Percentiles rank a stretch among this genome's conserved stretches.
phyloP scores from a whole-genome alignment of 92 coral and sea anemone genomes.

The Palythoa grandiflora region DNA sequence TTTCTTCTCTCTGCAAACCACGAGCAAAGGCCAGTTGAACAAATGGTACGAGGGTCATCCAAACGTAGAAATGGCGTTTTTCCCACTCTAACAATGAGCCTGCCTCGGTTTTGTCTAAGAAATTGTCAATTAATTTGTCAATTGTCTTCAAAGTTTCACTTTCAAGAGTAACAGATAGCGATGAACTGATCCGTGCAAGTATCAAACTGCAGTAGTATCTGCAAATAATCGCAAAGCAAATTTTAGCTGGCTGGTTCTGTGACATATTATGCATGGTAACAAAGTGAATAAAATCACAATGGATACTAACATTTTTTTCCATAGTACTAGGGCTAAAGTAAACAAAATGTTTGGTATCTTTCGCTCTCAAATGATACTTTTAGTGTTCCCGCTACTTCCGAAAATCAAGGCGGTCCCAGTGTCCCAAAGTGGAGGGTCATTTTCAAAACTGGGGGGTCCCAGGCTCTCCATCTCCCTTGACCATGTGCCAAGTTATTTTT shows the following conservation, averaged over 20 bases:
- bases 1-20: constrained; percentile 34
- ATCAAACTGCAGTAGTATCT: constrained; percentile 83
- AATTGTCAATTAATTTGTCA: constrained; percentile 69
- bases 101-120: constrained; percentile 60
- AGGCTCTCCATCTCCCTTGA: no score
- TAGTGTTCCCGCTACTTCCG: no score
- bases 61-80: constrained; percentile 69
- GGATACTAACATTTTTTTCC: no score
- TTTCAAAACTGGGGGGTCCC: no score
- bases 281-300: no score
- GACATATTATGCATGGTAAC: neutral
- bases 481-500: no score
- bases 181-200: constrained; percentile 79
- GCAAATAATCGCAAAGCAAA: neutral
- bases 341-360: no score
- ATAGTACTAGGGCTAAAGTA: no score
- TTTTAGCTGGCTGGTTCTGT: neutral
- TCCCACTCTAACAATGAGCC: constrained; percentile 68
- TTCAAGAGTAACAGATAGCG: constrained; percentile 58
- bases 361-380: no score
- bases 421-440: no score
- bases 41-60: constrained; percentile 75
- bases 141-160: constrained; percentile 36
- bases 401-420: no score
- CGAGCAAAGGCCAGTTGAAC: constrained; percentile 73